Percentiles rank a stretch among this genome's conserved stretches.
These are phyloP conservation scores for Lophotis ruficrista DNA, from an alignment of 2,113 vertebrate genomes.

Conservation along the genomic window DNA sequence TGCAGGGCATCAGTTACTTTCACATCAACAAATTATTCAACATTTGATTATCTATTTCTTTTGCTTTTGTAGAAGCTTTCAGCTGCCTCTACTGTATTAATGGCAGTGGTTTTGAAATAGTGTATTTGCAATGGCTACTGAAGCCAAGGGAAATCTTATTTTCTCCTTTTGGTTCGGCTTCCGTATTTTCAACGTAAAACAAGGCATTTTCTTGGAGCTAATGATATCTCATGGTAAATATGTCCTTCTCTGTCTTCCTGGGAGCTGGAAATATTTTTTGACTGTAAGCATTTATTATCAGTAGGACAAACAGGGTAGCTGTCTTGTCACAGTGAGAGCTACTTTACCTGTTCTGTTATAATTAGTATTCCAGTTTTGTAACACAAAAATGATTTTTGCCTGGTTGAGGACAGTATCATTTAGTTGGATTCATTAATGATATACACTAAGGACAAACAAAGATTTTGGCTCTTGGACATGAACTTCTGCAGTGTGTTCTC, in stretches of 20 bases:
- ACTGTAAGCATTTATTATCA: background rate
- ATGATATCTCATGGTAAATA: background rate
- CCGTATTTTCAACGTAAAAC: background rate
- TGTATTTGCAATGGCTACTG: background rate
- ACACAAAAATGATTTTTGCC: background rate
- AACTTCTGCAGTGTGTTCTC: background rate
- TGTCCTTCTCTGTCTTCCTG: background rate
- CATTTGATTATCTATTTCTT: slow-evolving; percentile 22
- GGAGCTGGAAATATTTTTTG: background rate
- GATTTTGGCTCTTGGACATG: background rate
- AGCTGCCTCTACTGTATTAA: background rate
- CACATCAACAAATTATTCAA: background rate
- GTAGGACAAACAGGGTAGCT: background rate
- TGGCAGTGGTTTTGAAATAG: background rate
- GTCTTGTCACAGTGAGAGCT: background rate
- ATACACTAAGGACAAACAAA: background rate
- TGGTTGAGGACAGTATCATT: background rate
- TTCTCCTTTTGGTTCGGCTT: background rate
- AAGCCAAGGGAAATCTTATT: background rate
- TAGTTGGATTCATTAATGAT: background rate
- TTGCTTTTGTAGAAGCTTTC: background rate
- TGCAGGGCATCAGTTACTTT: background rate
- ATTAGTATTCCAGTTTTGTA: background rate
- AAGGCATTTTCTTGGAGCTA: background rate
- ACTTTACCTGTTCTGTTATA: background rate